Evolutionary conservation across 2,797 vertebrate species (phyloP), one percentile per base, ranked within the genome.

Genomic region (Chelidonichthys spinosus): DNA sequence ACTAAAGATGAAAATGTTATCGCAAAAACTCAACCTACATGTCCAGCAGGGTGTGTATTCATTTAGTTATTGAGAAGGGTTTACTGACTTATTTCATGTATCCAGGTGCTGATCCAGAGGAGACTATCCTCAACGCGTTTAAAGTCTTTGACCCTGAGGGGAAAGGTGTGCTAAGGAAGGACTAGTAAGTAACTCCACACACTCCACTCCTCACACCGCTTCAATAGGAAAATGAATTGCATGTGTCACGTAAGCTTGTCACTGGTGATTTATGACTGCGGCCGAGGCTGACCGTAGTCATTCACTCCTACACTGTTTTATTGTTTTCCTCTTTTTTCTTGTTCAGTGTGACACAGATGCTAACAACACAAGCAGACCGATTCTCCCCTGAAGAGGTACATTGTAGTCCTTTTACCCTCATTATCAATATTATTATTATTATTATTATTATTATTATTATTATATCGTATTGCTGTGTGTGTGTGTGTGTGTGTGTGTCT

Each of bases 131-230:
- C 77, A 98, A 96, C 0, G 97, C 97, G 0, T 99, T 99, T 90
- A 99, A 98, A 93, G 97, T 99, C 82, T 99, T 99, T 11, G 98
- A 99, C 88, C 97, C 97, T 0, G 97, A 98, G 72, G 96, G 96
- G 17, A 98, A 97, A 87, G 98, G 97, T 3, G 91, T 96, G 59
- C 93, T 99, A 78, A 97, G 95, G 92, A 98, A 97, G 50, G 96
- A 96, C 80, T 96, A 96, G 98, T 99, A 90, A 97, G 97, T 96
- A 36, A 4, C 39, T 43, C 37, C 39, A 53, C 62, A 59, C 71
- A 32, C 50, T 63, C 7, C n/a, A 9, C 36, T 46, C 42, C 44
- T 56, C 66, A 53, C 42, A 36, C 1, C 5, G 40, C 69, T 62
- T n/a, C 17, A 60, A 46, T 35, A 71, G 56, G 53, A 33, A 32